Conservation (phyloP, 1,140 invertebrate species). For the Galleria mellonella region DNA sequence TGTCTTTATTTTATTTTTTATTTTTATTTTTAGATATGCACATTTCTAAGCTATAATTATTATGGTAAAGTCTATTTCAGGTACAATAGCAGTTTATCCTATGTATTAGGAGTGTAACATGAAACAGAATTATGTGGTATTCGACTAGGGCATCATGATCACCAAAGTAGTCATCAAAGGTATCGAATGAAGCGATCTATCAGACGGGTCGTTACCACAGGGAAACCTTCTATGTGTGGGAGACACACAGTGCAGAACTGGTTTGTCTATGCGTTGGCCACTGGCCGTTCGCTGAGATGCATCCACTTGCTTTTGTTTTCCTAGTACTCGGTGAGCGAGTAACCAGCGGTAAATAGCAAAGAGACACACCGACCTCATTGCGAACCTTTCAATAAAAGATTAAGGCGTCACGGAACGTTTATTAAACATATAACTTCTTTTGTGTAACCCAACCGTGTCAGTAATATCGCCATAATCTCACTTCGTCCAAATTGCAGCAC, state of each 20-base stretch:
- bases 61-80: too few species aligned
- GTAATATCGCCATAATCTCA: constrained; percentile 12
- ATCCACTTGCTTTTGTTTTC: constrained; percentile 38
- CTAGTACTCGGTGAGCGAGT: constrained; percentile 10
- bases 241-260: constrained; percentile 39
- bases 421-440: constrained; percentile 20
- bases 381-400: neutral
- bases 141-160: constrained; percentile 21
- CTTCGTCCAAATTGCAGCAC: constrained; percentile 34
- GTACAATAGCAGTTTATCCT: too few species aligned
- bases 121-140: constrained; percentile 6
- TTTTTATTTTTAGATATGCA: too few species aligned
- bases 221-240: constrained; percentile 64
- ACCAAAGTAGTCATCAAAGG: constrained; percentile 27
- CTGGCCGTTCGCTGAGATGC: constrained; percentile 7
- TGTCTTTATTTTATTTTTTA: too few species aligned
- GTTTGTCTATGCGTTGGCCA: constrained; percentile 49
- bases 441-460: constrained; percentile 12
- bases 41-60: too few species aligned
- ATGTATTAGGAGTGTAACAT: neutral
- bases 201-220: constrained; percentile 47
- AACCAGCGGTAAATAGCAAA: constrained; percentile 6
- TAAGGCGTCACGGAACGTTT: constrained; percentile 19
- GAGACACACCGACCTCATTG: neutral
- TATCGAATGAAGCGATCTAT: constrained; percentile 65